Percentiles rank a stretch among this genome's conserved stretches.
These are phyloP conservation scores for Miopithecus talapoin DNA, from an alignment of 2,797 vertebrate genomes.

Conservation along the genomic window DNA sequence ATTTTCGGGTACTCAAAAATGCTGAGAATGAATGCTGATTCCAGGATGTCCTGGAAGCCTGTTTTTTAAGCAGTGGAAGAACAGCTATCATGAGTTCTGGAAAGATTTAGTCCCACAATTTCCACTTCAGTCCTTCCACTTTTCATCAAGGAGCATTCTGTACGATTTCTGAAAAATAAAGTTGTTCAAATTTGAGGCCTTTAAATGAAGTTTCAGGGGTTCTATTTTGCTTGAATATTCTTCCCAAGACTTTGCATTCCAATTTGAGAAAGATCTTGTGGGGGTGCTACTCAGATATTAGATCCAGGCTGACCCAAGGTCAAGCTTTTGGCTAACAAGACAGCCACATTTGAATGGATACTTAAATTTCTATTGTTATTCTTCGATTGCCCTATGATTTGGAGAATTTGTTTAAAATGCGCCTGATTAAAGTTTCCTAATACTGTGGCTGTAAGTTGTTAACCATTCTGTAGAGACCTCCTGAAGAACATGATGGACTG, in stretches of 20 bases:
- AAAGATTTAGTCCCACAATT: background rate
- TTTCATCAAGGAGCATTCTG: background rate
- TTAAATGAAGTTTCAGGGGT: background rate
- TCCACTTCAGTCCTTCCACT: background rate
- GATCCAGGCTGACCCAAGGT: background rate
- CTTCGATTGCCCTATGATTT: background rate
- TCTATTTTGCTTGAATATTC: background rate
- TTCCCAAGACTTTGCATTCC: background rate
- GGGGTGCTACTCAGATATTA: background rate
- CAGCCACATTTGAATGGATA: background rate
- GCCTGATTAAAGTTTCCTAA: constrained; percentile 25
- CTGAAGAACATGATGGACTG: background rate
- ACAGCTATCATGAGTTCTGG: background rate
- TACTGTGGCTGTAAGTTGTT: background rate
- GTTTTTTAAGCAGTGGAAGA: background rate
- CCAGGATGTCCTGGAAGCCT: background rate
- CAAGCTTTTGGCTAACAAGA: background rate
- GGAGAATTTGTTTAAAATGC: background rate
- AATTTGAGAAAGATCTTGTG: background rate
- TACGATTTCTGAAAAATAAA: background rate
- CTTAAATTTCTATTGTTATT: constrained; percentile 9
- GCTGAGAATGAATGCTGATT: background rate
- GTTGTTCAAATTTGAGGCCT: background rate
- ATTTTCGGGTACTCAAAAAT: constrained; percentile 25
- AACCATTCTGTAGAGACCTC: background rate